Base-by-base conservation (phyloP, 1,140 invertebrate genomes). In the Drosophila bocqueti region DNA sequence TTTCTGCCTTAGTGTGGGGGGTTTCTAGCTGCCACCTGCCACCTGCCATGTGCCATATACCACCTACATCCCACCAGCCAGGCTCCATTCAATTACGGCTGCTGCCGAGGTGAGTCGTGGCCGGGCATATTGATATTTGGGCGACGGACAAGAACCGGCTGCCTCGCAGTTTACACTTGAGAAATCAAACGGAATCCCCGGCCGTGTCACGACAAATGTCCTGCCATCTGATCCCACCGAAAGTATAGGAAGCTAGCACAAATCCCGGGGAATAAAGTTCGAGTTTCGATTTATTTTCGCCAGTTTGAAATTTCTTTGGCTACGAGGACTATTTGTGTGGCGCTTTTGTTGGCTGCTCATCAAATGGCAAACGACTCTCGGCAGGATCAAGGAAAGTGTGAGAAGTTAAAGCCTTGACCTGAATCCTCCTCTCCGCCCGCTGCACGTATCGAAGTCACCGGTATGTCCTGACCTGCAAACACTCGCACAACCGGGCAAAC, bases 371-470 rank as follows among this genome's bases (percentile, higher is more conserved):
- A 85, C 83, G 83, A 74, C 75, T 67, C 65, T 49, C 38, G 73
- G 31, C 54, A 52, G 58, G 58, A 59, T 76, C 74, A 76, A 31
- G 54, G 24, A 59, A 77, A 68, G 75, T 77, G 75, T 76, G 75
- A 77, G 74, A 77, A 69, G 74, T 77, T 77, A 89, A 89, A 82
- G 85, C 85, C 85, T 90, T 89, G 85, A 89, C 85, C 84, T 69
- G 67, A 66, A 69, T 49, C 64, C 61, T 64, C 26, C 52, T 16
- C 42, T 38, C 77, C n/a, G 63, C 47, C 74, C 34, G 63, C 42
- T 83, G 83, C 83, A 86, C 83, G 83, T 83, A 80, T 87, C 64
- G 76, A 83, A 86, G 80, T 73, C 79, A 65, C 50, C 50, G 60
- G 54, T 31, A 52, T 69, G 62, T 76, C 76, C 72, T 80, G 50